Conservation (phyloP, 1,140 invertebrate genomes). For the Monomorium pharaonis region DNA sequence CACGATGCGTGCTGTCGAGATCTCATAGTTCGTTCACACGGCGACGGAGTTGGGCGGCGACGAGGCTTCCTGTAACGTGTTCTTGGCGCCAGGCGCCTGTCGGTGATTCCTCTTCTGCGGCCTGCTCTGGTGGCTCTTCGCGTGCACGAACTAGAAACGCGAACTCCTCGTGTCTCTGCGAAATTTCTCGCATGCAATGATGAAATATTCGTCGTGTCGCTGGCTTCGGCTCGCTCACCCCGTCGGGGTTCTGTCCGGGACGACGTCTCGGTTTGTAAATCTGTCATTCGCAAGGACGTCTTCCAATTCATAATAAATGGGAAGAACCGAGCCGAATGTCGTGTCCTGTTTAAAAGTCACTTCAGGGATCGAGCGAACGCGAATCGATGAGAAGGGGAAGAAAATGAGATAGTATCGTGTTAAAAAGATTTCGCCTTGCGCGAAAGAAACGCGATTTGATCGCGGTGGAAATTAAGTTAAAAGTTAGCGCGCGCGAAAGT, state of each 20-base stretch:
- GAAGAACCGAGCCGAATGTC: neutral
- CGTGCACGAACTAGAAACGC: slow-evolving; percentile 25
- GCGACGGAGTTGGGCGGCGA: slow-evolving; percentile 55
- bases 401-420: neutral
- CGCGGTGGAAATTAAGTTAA: slow-evolving; percentile 9
- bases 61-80: slow-evolving; percentile 30
- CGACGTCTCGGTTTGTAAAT: neutral
- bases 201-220: neutral
- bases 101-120: slow-evolving; percentile 56
- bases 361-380: neutral
- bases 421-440: no score
- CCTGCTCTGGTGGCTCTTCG: neutral
- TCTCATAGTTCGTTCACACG: slow-evolving; percentile 56
- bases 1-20: slow-evolving; percentile 22
- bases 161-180: neutral
- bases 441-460: neutral
- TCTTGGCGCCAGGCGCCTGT: slow-evolving; percentile 75
- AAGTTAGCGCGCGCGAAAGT: neutral
- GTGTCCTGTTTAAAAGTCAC: neutral
- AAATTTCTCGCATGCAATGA: slow-evolving; percentile 15
- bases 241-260: slow-evolving; percentile 8
- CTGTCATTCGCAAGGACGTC: neutral
- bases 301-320: neutral
- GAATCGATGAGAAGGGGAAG: neutral
- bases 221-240: slow-evolving; percentile 12